phyloP scores from a whole-genome alignment of 2,888 invertebrate species.

The Latrodectus hesperus region DNA sequence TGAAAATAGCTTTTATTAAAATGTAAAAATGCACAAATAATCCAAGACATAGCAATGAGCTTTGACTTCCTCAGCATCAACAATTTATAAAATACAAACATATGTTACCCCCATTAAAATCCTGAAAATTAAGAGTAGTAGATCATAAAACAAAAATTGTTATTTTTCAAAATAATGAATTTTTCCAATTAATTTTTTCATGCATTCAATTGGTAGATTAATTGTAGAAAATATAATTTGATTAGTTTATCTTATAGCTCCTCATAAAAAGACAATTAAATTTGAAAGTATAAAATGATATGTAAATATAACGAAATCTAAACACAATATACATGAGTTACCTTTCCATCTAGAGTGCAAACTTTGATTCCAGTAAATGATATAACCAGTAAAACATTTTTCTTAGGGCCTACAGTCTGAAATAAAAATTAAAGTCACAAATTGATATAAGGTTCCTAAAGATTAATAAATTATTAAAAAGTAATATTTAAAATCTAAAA shows the following conservation, averaged over 20 bases:
- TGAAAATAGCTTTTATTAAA: no score
- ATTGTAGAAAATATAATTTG: not conserved
- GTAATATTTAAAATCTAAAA: no score
- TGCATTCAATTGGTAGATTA: not conserved
- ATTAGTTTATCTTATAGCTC: not conserved
- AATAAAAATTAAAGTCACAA: not conserved
- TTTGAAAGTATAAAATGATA: not conserved
- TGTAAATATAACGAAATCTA: not conserved
- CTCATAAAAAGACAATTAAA: constrained; percentile 1
- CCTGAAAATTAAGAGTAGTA: no score
- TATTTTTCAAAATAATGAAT: no score
- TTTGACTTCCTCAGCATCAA: no score
- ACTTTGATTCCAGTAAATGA: constrained; percentile 87
- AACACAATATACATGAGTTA: constrained; percentile 74
- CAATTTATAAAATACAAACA: no score
- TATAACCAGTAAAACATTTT: constrained; percentile 83
- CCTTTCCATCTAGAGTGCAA: constrained; percentile 88
- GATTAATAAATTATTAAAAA: not conserved
- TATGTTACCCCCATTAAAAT: no score
- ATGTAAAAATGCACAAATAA: no score
- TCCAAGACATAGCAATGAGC: no score
- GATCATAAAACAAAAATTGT: no score
- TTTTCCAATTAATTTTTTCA: no score
- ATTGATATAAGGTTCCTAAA: not conserved
- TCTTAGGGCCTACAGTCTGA: constrained; percentile 78